phyloP scores from a whole-genome alignment of 2,888 invertebrate genomes.

The Celastrina argiolus region DNA sequence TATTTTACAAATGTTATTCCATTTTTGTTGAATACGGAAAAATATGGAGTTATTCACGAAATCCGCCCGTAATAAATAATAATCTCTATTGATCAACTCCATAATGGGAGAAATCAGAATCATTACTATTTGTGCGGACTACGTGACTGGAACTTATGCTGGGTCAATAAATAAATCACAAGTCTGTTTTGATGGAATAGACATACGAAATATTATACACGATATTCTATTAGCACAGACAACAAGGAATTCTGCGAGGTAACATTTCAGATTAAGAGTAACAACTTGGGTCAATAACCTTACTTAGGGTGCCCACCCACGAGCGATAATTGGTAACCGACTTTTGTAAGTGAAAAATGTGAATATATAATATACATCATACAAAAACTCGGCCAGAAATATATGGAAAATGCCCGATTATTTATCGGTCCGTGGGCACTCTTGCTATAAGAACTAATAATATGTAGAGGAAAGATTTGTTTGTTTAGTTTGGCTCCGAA shows the following conservation, averaged over 20 bases:
- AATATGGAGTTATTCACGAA: background rate
- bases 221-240: background rate
- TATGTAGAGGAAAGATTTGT: too few species aligned
- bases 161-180: too few species aligned
- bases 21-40: background rate
- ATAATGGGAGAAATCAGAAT: conserved; percentile 9
- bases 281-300: background rate
- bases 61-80: conserved; percentile 7
- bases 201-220: background rate
- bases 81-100: conserved; percentile 4
- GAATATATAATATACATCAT: too few species aligned
- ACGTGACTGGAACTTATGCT: background rate
- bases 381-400: too few species aligned
- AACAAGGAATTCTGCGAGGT: background rate
- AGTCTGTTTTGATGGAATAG: background rate
- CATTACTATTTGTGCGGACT: conserved; percentile 2
- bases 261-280: background rate
- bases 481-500: too few species aligned
- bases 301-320: background rate
- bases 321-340: too few species aligned
- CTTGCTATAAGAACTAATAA: too few species aligned
- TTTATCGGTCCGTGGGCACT: too few species aligned
- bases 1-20: background rate
- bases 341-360: too few species aligned
- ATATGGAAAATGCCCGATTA: too few species aligned